Conservation (phyloP, 2,797 vertebrate species). For the Spinibarbus caldwelli region DNA sequence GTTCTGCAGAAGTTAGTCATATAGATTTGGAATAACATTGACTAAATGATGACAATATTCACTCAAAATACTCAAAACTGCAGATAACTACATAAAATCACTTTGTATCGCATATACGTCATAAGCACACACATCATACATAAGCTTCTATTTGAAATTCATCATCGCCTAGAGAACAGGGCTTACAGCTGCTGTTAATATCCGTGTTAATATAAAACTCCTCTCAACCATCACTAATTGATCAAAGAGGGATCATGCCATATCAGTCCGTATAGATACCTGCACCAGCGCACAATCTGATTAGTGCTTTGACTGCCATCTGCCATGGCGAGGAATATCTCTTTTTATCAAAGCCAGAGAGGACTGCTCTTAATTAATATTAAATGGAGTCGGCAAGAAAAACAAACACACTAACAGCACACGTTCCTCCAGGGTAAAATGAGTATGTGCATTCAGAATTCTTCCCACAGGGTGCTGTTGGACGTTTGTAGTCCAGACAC, state of each 20-base stretch:
- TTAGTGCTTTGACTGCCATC: constrained; percentile 28
- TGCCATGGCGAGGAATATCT: neutral
- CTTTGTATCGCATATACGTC: neutral
- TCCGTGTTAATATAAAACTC: constrained; percentile 12
- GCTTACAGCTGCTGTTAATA: constrained; percentile 5
- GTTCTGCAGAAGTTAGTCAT: neutral
- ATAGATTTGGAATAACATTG: neutral
- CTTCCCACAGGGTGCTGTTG: neutral
- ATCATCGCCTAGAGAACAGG: neutral
- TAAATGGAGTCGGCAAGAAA: constrained; percentile 8
- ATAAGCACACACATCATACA: neutral
- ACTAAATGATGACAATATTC: neutral
- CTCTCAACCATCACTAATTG: constrained; percentile 25
- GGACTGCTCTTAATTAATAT: constrained; percentile 17
- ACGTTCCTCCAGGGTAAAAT: constrained; percentile 14
- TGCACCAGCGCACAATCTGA: constrained; percentile 1
- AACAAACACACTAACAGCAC: constrained; percentile 19
- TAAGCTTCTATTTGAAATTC: neutral
- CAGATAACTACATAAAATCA: neutral
- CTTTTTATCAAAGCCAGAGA: constrained; percentile 23
- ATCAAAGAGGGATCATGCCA: neutral
- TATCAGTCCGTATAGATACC: neutral
- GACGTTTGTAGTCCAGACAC: neutral
- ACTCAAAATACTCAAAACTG: neutral
- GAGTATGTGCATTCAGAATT: constrained; percentile 13